phyloP scores from a whole-genome alignment of 1,140 invertebrate species.

The Sarcophaga peregrina region DNA sequence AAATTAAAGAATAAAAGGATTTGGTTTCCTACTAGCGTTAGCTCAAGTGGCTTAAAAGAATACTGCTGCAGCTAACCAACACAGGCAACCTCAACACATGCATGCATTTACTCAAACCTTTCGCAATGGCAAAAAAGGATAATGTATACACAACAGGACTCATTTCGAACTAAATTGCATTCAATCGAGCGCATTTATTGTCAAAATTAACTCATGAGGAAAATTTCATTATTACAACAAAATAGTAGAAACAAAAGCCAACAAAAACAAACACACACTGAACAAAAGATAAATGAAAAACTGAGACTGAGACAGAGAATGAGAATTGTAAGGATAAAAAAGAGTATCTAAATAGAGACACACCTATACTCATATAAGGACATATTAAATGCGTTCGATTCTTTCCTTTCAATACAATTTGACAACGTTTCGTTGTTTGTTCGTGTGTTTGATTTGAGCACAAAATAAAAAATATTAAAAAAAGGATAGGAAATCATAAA shows the following conservation, averaged over 20 bases:
- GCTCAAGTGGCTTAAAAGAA: slow-evolving; percentile 35
- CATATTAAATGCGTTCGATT: not conserved
- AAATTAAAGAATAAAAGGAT: not conserved
- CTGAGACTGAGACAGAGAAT: not conserved
- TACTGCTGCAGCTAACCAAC: slow-evolving; percentile 6
- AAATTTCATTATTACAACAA: slow-evolving; percentile 46
- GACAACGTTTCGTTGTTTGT: too few species aligned
- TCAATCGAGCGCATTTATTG: slow-evolving; percentile 47
- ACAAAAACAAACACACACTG: not conserved
- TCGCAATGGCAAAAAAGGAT: slow-evolving; percentile 9
- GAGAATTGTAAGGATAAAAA: not conserved
- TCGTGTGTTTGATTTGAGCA: too few species aligned
- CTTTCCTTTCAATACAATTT: too few species aligned
- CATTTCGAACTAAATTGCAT: slow-evolving; percentile 41
- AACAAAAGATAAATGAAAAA: too few species aligned
- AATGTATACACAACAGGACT: slow-evolving; percentile 31
- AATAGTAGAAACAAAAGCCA: not conserved
- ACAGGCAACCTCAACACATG: not conserved
- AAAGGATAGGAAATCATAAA: not conserved
- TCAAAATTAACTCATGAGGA: slow-evolving; percentile 46
- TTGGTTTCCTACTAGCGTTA: not conserved
- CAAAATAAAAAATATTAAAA: not conserved
- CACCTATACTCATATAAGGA: not conserved
- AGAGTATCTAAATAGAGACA: not conserved
- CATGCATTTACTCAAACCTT: slow-evolving; percentile 4